Conservation (phyloP, 2,797 vertebrate genomes). For the Picus viridis region DNA sequence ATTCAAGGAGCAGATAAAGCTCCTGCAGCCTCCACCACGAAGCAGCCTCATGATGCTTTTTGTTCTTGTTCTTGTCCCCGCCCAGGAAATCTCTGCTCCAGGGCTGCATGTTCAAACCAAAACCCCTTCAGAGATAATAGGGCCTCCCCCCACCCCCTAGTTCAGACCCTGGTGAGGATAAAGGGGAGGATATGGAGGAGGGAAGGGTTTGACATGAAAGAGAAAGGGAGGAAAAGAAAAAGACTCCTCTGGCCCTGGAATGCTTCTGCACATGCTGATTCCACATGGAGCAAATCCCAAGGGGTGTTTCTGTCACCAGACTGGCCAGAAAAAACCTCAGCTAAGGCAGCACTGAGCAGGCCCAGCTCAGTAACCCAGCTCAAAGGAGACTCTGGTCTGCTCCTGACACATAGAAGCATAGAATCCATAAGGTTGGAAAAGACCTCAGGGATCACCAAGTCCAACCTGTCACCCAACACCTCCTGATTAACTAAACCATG, state of each 20-base stretch:
- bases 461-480: too few species aligned
- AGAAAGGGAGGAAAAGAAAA: not conserved
- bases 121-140: slow-evolving; percentile 8
- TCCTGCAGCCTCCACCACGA: slow-evolving; percentile 45
- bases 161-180: not conserved
- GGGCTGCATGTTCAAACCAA: slow-evolving; percentile 58
- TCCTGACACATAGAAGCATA: not conserved
- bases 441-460: too few species aligned
- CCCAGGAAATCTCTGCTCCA: slow-evolving; percentile 69
- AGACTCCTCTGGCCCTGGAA: slow-evolving; percentile 42
- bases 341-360: not conserved
- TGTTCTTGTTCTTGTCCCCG: slow-evolving; percentile 67
- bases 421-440: too few species aligned
- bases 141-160: not conserved
- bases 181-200: slow-evolving; percentile 45
- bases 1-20: slow-evolving; percentile 56
- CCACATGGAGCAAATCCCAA: slow-evolving; percentile 47
- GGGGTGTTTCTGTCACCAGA: slow-evolving; percentile 31
- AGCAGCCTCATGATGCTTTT: slow-evolving; percentile 65
- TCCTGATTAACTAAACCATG: too few species aligned
- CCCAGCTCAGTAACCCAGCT: not conserved
- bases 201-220: slow-evolving; percentile 44
- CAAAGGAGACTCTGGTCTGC: not conserved
- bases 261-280: slow-evolving; percentile 8
- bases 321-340: slow-evolving; percentile 19